Evolutionary conservation across 2,113 vertebrate genomes (phyloP).

Genomic region (Carassius auratus): DNA sequence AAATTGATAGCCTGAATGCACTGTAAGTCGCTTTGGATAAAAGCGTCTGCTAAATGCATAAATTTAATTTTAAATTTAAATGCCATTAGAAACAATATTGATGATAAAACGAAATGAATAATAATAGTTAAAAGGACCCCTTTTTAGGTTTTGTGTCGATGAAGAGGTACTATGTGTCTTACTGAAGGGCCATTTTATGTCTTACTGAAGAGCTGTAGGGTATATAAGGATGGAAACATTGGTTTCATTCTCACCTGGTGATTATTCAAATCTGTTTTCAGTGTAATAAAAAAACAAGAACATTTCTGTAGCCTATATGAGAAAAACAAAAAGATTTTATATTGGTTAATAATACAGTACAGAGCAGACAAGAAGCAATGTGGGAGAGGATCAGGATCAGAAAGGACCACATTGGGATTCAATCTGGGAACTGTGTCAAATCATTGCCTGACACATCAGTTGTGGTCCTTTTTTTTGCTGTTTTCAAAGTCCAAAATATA

Average conservation of each 20-base stretch:
- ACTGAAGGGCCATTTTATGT: not conserved
- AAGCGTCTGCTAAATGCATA: too few relatives aligned
- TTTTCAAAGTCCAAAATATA: not conserved
- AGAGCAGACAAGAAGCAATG: not conserved
- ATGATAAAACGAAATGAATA: not conserved
- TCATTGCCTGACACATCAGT: too few relatives aligned
- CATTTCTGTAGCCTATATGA: not conserved
- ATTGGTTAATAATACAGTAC: not conserved
- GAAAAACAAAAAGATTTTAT: not conserved
- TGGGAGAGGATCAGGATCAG: too few relatives aligned
- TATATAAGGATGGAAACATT: not conserved
- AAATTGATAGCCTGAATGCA: too few relatives aligned
- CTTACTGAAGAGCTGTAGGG: not conserved
- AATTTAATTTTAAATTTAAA: not conserved
- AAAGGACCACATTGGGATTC: too few relatives aligned
- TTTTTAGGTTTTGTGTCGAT: conserved; percentile 1
- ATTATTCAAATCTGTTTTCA: conserved; percentile 9
- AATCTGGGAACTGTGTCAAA: too few relatives aligned
- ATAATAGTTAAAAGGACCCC: not conserved
- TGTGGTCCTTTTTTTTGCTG: too few relatives aligned
- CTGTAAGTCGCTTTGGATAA: too few relatives aligned
- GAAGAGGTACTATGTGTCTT: not conserved
- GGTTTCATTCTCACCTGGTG: not conserved
- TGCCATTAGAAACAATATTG: not conserved
- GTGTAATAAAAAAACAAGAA: not conserved